These are phyloP conservation scores for Drosophila santomea DNA, from an alignment of 1,140 invertebrate genomes.

Conservation along the genomic window DNA sequence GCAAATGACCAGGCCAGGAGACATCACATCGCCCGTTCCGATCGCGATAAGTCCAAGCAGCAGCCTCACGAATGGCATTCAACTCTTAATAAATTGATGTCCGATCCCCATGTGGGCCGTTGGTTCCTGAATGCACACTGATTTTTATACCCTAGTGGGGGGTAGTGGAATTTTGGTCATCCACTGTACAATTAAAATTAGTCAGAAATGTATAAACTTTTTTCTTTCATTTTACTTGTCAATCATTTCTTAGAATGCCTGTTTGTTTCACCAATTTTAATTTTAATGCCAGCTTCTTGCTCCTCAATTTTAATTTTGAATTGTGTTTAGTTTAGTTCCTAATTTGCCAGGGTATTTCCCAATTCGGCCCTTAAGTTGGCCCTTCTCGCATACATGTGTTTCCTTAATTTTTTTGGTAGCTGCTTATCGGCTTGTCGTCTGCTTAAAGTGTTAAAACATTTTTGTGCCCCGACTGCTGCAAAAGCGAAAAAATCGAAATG, in stretches of 20 bases:
- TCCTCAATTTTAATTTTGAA: no score
- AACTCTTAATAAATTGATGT: constrained; percentile 75
- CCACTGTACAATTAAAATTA: background rate
- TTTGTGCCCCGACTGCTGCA: constrained; percentile 33
- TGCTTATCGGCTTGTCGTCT: constrained; percentile 75
- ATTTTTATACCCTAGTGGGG: constrained; percentile 28
- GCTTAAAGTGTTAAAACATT: constrained; percentile 75
- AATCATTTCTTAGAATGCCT: background rate
- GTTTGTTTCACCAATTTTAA: background rate
- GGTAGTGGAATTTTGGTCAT: background rate
- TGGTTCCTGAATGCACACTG: constrained; percentile 22
- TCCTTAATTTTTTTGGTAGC: constrained; percentile 64
- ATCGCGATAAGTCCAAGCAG: constrained; percentile 63
- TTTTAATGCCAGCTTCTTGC: no score
- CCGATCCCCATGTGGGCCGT: constrained; percentile 14
- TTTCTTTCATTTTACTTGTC: background rate
- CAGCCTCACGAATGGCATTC: constrained; percentile 55
- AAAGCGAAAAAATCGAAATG: constrained; percentile 26
- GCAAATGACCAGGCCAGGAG: constrained; percentile 75
- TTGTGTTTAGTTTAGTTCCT: no score
- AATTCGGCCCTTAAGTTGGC: constrained; percentile 2
- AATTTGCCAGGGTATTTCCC: constrained; percentile 11
- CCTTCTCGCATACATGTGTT: constrained; percentile 4
- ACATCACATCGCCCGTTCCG: constrained; percentile 31
- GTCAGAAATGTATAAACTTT: no score